Evolutionary conservation across 2,888 invertebrate species (phyloP), one percentile per base, ranked within the genome.

Genomic region (Augochlorella aurata): DNA sequence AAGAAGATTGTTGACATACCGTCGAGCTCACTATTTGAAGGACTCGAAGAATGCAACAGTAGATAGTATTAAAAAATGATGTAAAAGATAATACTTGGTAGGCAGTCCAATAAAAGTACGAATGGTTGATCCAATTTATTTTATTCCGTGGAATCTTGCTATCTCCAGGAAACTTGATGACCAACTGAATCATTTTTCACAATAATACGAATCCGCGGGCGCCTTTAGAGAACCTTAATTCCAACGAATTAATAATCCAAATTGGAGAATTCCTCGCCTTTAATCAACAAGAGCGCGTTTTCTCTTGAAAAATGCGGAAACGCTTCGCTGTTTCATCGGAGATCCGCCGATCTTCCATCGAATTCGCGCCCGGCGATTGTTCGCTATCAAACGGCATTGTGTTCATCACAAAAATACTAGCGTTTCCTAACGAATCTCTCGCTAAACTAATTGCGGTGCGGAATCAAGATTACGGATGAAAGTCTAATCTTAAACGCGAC

Each of bases 391-490:
- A 12, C 44, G 2, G 44, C 65, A 65, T 65, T 65, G 65, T 65
- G 44, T 44, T 65, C 44, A 65, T 44, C 71, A 58, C 45, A 21
- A 72, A 38, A 61, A 72, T 44, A 72, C 14, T 14, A 45, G 18
- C 45, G 71, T 58, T 54, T 54, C 58, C 71, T 45, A 72, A 72
- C 8, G 71, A 72, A 54, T 29, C 63, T 63, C 10, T n/a, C 12
- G 38, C 44, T 65, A 65, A 65, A 65, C 18, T 65, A 65, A 65
- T 65, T 44, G 44, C 29, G 2, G 18, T 5, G 9, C 16, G 16
- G 63, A 29, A 63, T 38, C 63, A 58, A 58, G 58, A 58, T 58
- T 18, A 49, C 47, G 14, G 47, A 49, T 9, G 18, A 10, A 18
- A 18, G 63, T 18, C 18, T 38, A 63, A 63, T 63, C 63, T 63